These are phyloP conservation scores for Cyprinodon variegatus DNA, from an alignment of 2,113 vertebrate species.

Conservation along the genomic window DNA sequence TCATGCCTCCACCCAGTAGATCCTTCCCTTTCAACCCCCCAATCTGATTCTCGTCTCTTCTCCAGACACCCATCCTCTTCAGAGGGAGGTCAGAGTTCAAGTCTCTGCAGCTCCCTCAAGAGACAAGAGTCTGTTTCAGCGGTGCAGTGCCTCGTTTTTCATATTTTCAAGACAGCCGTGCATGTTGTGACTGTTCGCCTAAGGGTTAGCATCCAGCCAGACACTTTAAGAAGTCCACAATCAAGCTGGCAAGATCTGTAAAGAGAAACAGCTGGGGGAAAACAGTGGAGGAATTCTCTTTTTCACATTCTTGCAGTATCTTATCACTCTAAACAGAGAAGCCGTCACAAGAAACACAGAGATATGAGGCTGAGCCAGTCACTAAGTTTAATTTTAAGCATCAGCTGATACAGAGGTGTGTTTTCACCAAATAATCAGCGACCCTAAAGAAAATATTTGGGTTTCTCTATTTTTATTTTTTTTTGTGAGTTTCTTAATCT, in stretches of 20 bases:
- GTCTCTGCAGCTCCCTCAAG: constrained; percentile 40
- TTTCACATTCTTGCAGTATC: constrained; percentile 61
- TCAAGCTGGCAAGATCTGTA: constrained; percentile 42
- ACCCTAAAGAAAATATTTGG: neutral
- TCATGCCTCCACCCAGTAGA: constrained; percentile 4
- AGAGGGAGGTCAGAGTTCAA: constrained; percentile 66
- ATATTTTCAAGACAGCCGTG: constrained; percentile 59
- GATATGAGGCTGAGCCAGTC: neutral
- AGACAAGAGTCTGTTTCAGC: constrained; percentile 70
- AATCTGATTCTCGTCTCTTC: constrained; percentile 24
- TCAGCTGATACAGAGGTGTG: neutral
- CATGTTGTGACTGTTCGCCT: constrained; percentile 50
- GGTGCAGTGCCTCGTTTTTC: constrained; percentile 39
- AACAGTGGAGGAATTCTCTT: constrained; percentile 23
- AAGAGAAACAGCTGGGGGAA: constrained; percentile 57
- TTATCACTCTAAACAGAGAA: constrained; percentile 50
- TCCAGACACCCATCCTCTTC: constrained; percentile 64
- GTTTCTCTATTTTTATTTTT: neutral
- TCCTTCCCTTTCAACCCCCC: constrained; percentile 42
- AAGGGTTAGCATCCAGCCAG: constrained; percentile 36
- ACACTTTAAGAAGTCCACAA: constrained; percentile 47
- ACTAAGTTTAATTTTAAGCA: constrained; percentile 4
- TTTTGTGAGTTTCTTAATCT: neutral
- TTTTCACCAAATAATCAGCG: neutral
- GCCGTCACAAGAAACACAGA: constrained; percentile 11